Evolutionary conservation across 2,113 vertebrate species (phyloP).

Genomic region (Istiophorus platypterus): DNA sequence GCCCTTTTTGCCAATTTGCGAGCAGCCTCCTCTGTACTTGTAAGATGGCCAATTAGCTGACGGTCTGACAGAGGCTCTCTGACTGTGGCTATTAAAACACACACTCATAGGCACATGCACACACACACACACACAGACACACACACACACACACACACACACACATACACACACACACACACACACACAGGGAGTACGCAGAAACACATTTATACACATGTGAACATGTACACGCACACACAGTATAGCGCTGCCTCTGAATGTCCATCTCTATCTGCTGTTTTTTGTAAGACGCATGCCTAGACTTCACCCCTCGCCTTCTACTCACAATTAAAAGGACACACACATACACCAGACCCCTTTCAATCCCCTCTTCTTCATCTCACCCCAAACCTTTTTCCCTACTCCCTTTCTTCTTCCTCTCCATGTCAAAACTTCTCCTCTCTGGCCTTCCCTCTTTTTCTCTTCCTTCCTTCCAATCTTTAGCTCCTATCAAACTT

Average conservation of each 20-base stretch:
- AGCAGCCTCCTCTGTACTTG: conserved; percentile 85
- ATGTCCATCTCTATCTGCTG: conserved; percentile 73
- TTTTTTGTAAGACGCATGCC: conserved; percentile 69
- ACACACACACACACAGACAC: conserved; percentile 62
- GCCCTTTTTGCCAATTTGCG: conserved; percentile 86
- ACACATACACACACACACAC: conserved; percentile 9
- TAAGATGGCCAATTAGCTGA: conserved; percentile 87
- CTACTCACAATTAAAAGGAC: conserved; percentile 68
- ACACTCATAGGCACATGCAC: conserved; percentile 51
- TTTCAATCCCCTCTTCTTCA: conserved; percentile 33
- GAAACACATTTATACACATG: conserved; percentile 31
- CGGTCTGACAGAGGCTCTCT: conserved; percentile 85
- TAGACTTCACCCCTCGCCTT: conserved; percentile 76
- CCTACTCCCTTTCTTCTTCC: background rate
- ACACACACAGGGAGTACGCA: conserved; percentile 13
- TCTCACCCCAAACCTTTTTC: conserved; percentile 27
- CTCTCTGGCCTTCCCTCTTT: conserved; percentile 16
- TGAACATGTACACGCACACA: conserved; percentile 19
- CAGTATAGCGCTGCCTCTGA: conserved; percentile 50
- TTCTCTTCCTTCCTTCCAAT: conserved; percentile 2
- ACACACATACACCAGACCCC: conserved; percentile 67
- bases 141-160: conserved; percentile 57
- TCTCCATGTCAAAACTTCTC: conserved; percentile 36
- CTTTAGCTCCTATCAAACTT: conserved; percentile 26
- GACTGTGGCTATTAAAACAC: conserved; percentile 85